Percentiles rank a stretch among this genome's conserved stretches.
phyloP scores from a whole-genome alignment of 2,888 invertebrate species.

The Junonia oenone region DNA sequence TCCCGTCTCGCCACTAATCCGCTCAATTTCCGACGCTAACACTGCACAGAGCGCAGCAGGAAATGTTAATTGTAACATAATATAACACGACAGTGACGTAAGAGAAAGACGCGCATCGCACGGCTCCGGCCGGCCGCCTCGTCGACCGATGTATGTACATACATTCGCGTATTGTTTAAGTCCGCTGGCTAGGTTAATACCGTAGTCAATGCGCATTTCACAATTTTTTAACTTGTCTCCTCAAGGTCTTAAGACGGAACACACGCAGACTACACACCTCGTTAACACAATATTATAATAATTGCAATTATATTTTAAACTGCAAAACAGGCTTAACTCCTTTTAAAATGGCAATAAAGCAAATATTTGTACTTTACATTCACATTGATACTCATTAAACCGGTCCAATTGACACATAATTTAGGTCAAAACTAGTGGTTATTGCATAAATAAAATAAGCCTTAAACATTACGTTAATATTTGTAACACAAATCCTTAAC shows the following conservation, averaged over 20 bases:
- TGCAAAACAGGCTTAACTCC: background rate
- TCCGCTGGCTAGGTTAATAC: background rate
- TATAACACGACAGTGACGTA: background rate
- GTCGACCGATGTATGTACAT: background rate
- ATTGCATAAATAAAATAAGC: slow-evolving; percentile 3
- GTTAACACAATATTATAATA: background rate
- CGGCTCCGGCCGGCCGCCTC: background rate
- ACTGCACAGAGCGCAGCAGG: background rate
- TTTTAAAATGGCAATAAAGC: background rate
- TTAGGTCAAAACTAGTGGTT: slow-evolving; percentile 8
- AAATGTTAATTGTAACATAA: background rate
- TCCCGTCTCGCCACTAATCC: slow-evolving; percentile 19
- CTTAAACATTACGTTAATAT: background rate
- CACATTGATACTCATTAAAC: background rate
- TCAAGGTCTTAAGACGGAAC: background rate
- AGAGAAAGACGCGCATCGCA: background rate
- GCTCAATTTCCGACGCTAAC: background rate
- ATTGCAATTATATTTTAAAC: background rate
- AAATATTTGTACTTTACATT: background rate
- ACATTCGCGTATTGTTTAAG: background rate
- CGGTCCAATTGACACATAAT: background rate
- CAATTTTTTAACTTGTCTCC: background rate
- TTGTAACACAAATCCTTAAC: background rate
- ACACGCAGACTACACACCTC: background rate
- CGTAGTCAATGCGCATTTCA: slow-evolving; percentile 3